These are phyloP conservation scores for Tupaia tana DNA, from an alignment of 2,113 vertebrate species.

Conservation along the genomic window DNA sequence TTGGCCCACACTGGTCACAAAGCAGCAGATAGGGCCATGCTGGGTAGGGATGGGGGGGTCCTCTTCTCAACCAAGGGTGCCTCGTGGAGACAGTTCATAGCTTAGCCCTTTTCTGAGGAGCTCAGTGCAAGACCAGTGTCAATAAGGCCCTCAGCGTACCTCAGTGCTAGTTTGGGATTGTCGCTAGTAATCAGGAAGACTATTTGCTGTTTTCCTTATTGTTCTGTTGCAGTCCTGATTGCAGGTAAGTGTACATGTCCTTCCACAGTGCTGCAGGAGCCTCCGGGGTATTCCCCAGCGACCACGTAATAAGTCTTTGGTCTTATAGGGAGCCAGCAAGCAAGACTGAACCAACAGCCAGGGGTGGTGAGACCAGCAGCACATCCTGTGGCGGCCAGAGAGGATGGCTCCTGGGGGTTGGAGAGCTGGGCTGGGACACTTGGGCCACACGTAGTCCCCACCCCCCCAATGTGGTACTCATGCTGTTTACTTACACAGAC, in stretches of 20 bases:
- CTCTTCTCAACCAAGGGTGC: no score
- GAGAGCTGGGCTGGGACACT: background rate
- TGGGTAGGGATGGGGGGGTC: no score
- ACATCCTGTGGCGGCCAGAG: background rate
- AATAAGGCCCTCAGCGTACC: fast-evolving
- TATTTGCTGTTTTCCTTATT: background rate
- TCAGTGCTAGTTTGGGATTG: background rate
- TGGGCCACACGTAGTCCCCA: fast-evolving
- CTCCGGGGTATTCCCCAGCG: background rate
- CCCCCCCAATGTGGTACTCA: background rate
- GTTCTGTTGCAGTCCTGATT: background rate
- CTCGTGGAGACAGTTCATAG: background rate
- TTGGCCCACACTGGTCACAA: background rate
- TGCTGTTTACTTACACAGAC: conserved; percentile 64
- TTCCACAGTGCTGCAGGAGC: background rate
- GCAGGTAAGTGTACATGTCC: conserved; percentile 44
- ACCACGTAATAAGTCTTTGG: background rate
- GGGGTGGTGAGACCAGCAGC: background rate
- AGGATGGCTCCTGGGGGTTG: background rate
- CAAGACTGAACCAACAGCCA: background rate
- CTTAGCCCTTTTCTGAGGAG: background rate
- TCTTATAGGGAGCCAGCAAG: background rate
- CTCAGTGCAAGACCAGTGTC: background rate
- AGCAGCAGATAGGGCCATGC: no score
- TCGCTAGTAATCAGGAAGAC: background rate